Base-by-base conservation (phyloP, 2,113 vertebrate genomes). In the Heterocephalus glaber region DNA sequence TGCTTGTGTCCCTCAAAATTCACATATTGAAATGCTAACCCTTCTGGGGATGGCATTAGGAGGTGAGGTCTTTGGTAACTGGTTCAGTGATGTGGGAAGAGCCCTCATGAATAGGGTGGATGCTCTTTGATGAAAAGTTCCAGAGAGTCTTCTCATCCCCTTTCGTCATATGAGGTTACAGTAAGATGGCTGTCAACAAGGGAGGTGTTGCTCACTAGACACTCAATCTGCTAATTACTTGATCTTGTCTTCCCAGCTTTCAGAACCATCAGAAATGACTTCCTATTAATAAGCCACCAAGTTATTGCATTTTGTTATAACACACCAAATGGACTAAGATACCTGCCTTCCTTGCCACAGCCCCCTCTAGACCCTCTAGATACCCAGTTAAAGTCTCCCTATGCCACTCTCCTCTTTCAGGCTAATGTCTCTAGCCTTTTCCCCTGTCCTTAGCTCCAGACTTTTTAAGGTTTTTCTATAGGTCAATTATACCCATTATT, bases 401-500 rank as follows among this genome's bases (percentile, higher is more conserved):
- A 24, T 17, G 9, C 26, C 5, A 26, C 8, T 28, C 60, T 61
- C 22, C 41, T n/a, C 28, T 52, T 82, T 30, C 38, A 52, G 47
- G 12, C 14, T 5, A 56, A 2, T 12, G 5, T 65, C 52, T 77
- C 58, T 74, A 90, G n/a, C 24, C 12, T 19, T 24, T 19, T 63
- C 35, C 24, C 2, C n/a, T 49, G 17, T 1, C 13, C 30, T 58
- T 7, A 56, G 10, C 9, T 77, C 52, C 24, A 56, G 44, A 2
- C 26, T 85, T 30, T 44, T 33, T 8, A 19, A 2, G 30, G 4
- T 7, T 19, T 38, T 65, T 68, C 47, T 61, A 54, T 30, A 44
- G 44, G 86, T 72, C 65, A 79, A 52, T 85, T 68, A 30, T 60
- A 85, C 17, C 30, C 38, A 90, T 90, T 88, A 82, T 94, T 95